These are phyloP conservation scores for Larimichthys crocea DNA, from an alignment of 2,113 vertebrate genomes.

Conservation along the genomic window DNA sequence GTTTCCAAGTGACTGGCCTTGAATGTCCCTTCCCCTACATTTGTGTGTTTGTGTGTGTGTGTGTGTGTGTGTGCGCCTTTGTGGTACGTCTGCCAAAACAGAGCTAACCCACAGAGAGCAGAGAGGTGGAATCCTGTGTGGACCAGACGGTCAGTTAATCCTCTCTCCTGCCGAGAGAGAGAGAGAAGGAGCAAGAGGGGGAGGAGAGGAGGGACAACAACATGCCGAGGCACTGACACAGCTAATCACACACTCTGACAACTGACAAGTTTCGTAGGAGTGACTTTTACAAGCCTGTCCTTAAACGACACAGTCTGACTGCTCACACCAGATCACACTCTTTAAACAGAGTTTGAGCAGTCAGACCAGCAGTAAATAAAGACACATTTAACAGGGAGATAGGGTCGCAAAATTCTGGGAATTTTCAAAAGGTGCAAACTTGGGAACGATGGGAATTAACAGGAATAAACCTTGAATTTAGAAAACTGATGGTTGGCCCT, in stretches of 20 bases:
- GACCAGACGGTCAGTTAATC: conserved; percentile 75
- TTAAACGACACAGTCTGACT: conserved; percentile 19
- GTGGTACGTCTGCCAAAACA: conserved; percentile 45
- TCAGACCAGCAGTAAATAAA: not conserved
- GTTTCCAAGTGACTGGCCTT: conserved; percentile 59
- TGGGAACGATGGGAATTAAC: too few species aligned
- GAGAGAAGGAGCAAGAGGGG: conserved; percentile 45
- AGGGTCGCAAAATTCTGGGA: too few species aligned
- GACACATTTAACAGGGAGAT: too few species aligned
- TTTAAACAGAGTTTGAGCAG: not conserved
- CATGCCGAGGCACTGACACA: conserved; percentile 51
- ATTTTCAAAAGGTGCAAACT: too few species aligned
- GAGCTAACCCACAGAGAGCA: conserved; percentile 23
- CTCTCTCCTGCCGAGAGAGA: conserved; percentile 42
- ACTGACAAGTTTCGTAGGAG: conserved; percentile 38
- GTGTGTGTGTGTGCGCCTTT: not conserved
- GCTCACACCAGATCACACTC: not conserved
- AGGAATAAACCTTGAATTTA: too few species aligned
- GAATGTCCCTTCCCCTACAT: conserved; percentile 41
- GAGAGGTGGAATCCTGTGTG: conserved; percentile 54
- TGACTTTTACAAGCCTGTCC: conserved; percentile 41
- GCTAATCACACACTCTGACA: conserved; percentile 65
- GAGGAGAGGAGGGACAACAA: conserved; percentile 42
- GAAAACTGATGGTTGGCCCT: too few species aligned
- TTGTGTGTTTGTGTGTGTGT: conserved; percentile 6